Percentiles rank a stretch among this genome's conserved stretches.
phyloP scores from a whole-genome alignment of 1,140 invertebrate species.

The Drosophila lacertosa region DNA sequence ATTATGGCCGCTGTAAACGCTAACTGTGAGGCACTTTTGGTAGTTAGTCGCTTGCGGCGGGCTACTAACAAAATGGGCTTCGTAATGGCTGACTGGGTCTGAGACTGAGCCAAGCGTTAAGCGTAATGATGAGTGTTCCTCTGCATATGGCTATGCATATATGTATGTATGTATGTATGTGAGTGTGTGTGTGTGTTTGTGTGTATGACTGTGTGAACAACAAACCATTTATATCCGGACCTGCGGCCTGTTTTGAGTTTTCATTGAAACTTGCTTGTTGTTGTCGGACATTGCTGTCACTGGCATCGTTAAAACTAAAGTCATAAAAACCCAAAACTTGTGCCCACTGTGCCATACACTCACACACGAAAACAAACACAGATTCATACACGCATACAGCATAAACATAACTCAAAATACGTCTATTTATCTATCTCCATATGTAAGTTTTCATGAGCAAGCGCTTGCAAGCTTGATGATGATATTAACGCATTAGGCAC shows the following conservation, averaged over 20 bases:
- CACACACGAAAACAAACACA: conserved; percentile 1
- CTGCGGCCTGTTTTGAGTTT: conserved; percentile 80
- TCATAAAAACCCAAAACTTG: conserved; percentile 73
- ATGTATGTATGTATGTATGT: conserved; percentile 6
- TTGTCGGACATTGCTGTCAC: conserved; percentile 45
- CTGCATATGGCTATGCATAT: conserved; percentile 31
- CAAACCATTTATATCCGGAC: conserved; percentile 82
- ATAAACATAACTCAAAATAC: conserved; percentile 27
- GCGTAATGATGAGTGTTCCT: conserved; percentile 70
- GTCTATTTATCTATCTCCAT: conserved; percentile 21
- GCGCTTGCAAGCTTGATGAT: conserved; percentile 45
- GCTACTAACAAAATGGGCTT: conserved; percentile 80
- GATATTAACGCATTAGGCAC: conserved; percentile 81
- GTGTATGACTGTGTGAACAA: conserved; percentile 58
- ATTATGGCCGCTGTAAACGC: conserved; percentile 55
- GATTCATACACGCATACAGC: background rate
- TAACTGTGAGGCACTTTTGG: conserved; percentile 50
- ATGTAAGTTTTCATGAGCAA: conserved; percentile 17
- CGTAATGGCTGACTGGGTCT: conserved; percentile 75
- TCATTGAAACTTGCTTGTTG: conserved; percentile 73
- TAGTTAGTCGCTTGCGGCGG: conserved; percentile 78
- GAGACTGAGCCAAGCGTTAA: conserved; percentile 76
- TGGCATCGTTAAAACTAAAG: conserved; percentile 72
- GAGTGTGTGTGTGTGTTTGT: conserved; percentile 15
- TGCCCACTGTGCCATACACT: conserved; percentile 43